A percentile compares a stretch with the other conserved stretches of the same genome.
phyloP scores from a whole-genome alignment of 1,140 invertebrate genomes.

The Euschistus heros region DNA sequence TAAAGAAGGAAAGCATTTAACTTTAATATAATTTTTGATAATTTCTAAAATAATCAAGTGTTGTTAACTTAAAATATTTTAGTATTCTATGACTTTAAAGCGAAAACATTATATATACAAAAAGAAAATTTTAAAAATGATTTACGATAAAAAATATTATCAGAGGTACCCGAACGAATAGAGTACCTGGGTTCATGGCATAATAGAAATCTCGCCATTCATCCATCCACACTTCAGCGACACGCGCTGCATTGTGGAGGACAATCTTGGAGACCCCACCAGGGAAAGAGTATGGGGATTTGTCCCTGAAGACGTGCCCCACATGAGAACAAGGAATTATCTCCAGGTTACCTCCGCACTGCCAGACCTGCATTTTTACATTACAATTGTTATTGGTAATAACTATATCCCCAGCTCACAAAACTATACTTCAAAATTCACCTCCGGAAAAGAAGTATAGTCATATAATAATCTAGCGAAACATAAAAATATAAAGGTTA shows the following conservation, averaged over 20 bases:
- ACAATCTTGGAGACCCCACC: constrained; percentile 95
- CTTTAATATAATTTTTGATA: no score
- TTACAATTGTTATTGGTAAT: no score
- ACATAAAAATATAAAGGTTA: no score
- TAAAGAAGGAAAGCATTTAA: no score
- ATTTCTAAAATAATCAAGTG: no score
- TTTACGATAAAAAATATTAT: not conserved
- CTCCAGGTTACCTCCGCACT: constrained; percentile 91
- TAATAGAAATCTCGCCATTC: constrained; percentile 98
- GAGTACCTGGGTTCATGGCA: constrained; percentile 90
- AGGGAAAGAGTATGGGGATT: constrained; percentile 98
- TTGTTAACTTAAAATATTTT: no score
- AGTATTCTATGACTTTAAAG: not conserved
- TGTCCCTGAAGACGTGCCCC: constrained; percentile 97
- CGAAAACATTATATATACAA: not conserved
- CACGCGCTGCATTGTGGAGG: constrained; percentile 89
- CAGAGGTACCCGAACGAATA: constrained; percentile 1
- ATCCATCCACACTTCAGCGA: constrained; percentile 98
- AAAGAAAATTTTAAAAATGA: not conserved
- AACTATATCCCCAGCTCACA: no score
- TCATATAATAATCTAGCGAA: no score
- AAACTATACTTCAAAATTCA: no score
- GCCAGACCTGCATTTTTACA: constrained; percentile 71
- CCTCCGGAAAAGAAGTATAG: no score
- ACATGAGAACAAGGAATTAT: constrained; percentile 94